Conservation (phyloP, 2,797 vertebrate species). For the Anniella stebbinsi region DNA sequence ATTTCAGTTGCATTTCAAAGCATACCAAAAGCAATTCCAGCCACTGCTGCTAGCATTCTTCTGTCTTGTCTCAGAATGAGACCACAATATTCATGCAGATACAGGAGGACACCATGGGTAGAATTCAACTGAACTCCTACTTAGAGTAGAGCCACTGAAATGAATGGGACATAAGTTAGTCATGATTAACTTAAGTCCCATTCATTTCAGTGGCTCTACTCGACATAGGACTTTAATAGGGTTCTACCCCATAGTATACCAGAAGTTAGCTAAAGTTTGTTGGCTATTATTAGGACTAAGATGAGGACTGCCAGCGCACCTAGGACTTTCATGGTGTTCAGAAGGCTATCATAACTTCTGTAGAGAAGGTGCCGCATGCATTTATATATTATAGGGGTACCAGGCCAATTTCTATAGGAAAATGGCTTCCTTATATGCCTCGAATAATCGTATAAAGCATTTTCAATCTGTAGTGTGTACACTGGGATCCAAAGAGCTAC, state of each 20-base stretch:
- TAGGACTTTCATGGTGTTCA: background rate
- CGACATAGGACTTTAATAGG: no score
- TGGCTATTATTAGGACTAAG: background rate
- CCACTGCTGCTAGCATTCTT: background rate
- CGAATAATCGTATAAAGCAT: background rate
- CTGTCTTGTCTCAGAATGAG: background rate
- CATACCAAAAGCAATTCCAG: background rate
- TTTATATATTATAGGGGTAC: background rate
- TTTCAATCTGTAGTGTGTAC: background rate
- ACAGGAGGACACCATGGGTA: background rate
- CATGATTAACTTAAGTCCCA: no score
- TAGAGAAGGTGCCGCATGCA: background rate
- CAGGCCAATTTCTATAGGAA: background rate
- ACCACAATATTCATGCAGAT: background rate
- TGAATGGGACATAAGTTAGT: no score
- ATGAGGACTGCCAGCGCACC: background rate
- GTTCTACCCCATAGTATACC: background rate
- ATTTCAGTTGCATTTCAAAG: background rate
- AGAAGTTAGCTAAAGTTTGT: background rate
- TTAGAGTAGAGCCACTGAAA: no score
- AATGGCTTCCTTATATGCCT: background rate
- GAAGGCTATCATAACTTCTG: background rate
- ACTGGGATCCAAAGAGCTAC: background rate
- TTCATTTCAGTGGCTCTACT: no score
- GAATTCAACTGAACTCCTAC: no score